phyloP scores from a whole-genome alignment of 1,140 invertebrate species.

The Stegodyphus dumicola region DNA sequence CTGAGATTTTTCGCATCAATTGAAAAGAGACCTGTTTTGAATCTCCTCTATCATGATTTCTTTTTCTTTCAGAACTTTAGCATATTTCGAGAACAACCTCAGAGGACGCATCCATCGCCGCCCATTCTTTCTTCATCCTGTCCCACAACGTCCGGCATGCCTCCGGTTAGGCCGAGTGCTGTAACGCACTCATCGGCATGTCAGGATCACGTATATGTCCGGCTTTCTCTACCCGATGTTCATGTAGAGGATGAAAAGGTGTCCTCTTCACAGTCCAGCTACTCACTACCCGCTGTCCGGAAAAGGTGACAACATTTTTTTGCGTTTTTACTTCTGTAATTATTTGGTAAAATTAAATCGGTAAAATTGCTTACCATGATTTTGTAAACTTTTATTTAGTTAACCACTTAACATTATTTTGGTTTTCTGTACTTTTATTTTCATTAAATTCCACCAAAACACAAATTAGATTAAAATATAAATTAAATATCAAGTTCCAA shows the following conservation, averaged over 20 bases:
- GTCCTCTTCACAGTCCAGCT: conserved; percentile 47
- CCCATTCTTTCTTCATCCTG: conserved; percentile 21
- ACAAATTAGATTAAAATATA: too few species aligned
- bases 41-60: background rate
- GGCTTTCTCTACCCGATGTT: conserved; percentile 52
- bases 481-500: too few species aligned
- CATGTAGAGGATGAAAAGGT: conserved; percentile 57
- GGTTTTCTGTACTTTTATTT: too few species aligned
- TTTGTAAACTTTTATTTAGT: too few species aligned
- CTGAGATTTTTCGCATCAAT: too few species aligned
- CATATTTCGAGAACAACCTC: conserved; percentile 59
- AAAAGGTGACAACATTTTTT: conserved; percentile 19
- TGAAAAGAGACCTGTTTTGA: too few species aligned
- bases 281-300: conserved; percentile 45
- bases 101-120: conserved; percentile 29
- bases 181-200: conserved; percentile 24
- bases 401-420: too few species aligned
- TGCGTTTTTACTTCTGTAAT: background rate
- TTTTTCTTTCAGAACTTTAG: conserved; percentile 52
- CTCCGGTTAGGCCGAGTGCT: conserved; percentile 10
- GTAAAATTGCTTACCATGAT: too few species aligned
- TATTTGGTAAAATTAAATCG: background rate
- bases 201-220: conserved; percentile 52
- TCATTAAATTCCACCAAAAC: too few species aligned
- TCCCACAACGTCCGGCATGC: conserved; percentile 24